A percentile compares a stretch with the other conserved stretches of the same genome.
These are phyloP conservation scores for Lagopus leucura DNA, from an alignment of 2,113 vertebrate species.

Conservation along the genomic window DNA sequence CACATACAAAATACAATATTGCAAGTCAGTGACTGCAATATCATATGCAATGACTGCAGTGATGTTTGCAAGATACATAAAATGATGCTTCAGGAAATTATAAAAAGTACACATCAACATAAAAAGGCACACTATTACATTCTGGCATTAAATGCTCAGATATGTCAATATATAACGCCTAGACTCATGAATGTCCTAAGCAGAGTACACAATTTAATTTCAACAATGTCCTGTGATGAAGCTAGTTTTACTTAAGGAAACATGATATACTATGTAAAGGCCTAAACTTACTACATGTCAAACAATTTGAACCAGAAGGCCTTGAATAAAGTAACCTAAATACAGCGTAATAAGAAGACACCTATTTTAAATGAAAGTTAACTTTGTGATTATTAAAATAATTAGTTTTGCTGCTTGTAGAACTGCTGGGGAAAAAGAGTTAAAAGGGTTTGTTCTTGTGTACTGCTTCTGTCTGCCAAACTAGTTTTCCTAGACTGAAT, in stretches of 20 bases:
- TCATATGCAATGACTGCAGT: neutral
- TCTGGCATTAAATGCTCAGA: neutral
- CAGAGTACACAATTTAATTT: neutral
- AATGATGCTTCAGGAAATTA: neutral
- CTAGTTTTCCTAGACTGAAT: neutral
- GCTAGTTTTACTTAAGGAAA: neutral
- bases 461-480: neutral
- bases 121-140: neutral
- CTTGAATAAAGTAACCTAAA: neutral
- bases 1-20: neutral
- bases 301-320: neutral
- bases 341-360: neutral
- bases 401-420: neutral
- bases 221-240: neutral
- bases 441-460: neutral
- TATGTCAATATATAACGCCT: neutral
- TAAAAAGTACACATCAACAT: neutral
- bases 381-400: neutral
- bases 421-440: neutral
- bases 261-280: neutral
- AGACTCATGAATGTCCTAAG: neutral
- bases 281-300: neutral
- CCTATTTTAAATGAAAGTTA: neutral
- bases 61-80: neutral
- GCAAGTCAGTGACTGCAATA: neutral